These are phyloP conservation scores for Papilio elwesi DNA, from an alignment of 2,888 invertebrate genomes.

Conservation along the genomic window DNA sequence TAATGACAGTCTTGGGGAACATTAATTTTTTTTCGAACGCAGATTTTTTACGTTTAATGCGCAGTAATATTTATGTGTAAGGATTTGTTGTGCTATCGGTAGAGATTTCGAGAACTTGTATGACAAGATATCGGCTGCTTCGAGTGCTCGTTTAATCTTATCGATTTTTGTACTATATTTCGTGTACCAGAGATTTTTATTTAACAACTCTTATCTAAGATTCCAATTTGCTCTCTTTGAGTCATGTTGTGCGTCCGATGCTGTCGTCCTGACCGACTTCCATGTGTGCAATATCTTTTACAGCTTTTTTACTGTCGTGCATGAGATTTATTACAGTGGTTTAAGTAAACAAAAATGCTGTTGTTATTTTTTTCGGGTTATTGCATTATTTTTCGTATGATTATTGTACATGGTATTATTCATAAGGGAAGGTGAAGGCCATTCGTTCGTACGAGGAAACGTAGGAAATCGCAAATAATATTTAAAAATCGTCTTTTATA, in stretches of 20 bases:
- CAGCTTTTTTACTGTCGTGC: background rate
- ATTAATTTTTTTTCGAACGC: background rate
- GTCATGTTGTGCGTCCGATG: constrained; percentile 4
- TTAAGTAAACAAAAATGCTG: constrained; percentile 8
- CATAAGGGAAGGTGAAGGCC: background rate
- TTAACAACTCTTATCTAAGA: constrained; percentile 19
- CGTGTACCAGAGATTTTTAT: constrained; percentile 7
- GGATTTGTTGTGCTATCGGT: constrained; percentile 10
- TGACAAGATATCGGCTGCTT: constrained; percentile 16
- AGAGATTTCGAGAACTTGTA: constrained; percentile 24
- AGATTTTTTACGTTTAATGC: background rate
- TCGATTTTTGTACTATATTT: constrained; percentile 30
- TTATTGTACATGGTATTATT: background rate
- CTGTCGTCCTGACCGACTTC: constrained; percentile 9
- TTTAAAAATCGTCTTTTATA: background rate
- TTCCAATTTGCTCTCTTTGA: constrained; percentile 4
- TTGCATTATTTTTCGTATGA: background rate
- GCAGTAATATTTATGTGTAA: background rate
- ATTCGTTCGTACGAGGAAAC: background rate
- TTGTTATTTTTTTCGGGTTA: background rate
- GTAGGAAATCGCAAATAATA: too few species aligned
- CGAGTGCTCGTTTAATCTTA: constrained; percentile 34
- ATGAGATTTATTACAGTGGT: background rate
- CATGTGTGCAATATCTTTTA: background rate
- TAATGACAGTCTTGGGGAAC: constrained; percentile 15